These are phyloP conservation scores for Schmidtea mediterranea DNA, from an alignment of 1,140 invertebrate species.

Conservation along the genomic window DNA sequence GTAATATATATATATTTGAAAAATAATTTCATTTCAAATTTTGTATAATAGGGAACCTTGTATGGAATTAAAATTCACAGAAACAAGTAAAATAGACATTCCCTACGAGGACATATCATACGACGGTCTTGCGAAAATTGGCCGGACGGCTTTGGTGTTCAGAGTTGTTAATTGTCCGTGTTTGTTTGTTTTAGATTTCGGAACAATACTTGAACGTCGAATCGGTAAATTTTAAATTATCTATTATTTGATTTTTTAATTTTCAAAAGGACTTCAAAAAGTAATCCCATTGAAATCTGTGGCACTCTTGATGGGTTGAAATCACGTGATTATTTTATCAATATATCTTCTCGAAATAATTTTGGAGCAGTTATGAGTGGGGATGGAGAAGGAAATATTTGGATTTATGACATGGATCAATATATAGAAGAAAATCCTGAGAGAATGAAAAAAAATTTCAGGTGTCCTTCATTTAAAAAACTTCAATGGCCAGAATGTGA, in stretches of 20 bases:
- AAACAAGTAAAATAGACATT: conserved; percentile 11
- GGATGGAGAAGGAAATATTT: conserved; percentile 27
- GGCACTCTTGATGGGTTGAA: conserved; percentile 23
- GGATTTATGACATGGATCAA: conserved; percentile 23
- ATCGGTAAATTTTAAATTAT: conserved; percentile 20
- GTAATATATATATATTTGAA: too few relatives aligned
- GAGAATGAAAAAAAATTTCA: neutral
- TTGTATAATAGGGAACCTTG: neutral
- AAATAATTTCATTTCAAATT: too few relatives aligned
- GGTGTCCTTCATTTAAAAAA: conserved; percentile 11
- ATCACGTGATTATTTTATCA: conserved; percentile 29
- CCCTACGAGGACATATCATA: too few relatives aligned
- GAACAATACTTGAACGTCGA: conserved; percentile 11
- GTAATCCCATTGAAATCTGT: conserved; percentile 11
- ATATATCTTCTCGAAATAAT: conserved; percentile 16
- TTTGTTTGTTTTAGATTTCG: neutral
- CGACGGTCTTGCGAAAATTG: neutral
- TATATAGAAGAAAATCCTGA: too few relatives aligned
- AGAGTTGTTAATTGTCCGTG: conserved; percentile 12
- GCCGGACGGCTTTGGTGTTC: conserved; percentile 8
- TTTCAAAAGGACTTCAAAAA: neutral
- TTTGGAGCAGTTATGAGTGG: conserved; percentile 23
- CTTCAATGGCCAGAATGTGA: conserved; percentile 21
- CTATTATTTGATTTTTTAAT: too few relatives aligned
- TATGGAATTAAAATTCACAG: conserved; percentile 3